Base-by-base conservation (phyloP, 2,113 vertebrate genomes). In the Lophochroa leadbeateri region DNA sequence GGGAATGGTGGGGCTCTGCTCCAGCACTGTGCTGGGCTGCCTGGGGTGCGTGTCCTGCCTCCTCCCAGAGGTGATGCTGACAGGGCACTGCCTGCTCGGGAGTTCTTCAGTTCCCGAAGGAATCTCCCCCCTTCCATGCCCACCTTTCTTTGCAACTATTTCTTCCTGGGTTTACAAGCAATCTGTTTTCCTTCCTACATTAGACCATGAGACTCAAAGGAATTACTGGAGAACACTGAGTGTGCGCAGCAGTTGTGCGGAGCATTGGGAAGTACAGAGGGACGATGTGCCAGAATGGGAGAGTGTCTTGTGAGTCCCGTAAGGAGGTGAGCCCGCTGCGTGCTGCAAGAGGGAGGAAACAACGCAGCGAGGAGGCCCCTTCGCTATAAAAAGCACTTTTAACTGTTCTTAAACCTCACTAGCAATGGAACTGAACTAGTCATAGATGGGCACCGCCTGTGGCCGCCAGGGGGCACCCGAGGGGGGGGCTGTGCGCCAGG, bases 201-300 rank as follows among this genome's bases (percentile, higher is more conserved):
- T 52, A 95, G 55, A 44, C 25, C 21, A 16, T 14, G 43, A 75
- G 46, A 58, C 21, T 44, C 28, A 15, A 43, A 27, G 84, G 84
- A 92, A 74, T 16, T 8, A 69, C 65, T 7, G 13, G 57, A 63
- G 63, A 77, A 91, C 69, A 53, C 23, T 33, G 8, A 5, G 23
- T 31, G 17, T 47, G 53, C 11, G 12, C 6, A 80, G 63, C 12
- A 61, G 7, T 7, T 63, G 13, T 24, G 31, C 0, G 0, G 47
- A 86, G 39, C 46, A 17, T 17, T 4, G 5, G 43, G 27, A 55
- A 93, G 57, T 43, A 49, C 27, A 18, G 8, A 37, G 10, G 41
- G 49, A 52, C 55, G 75, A 79, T 7, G 43, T 47, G 27, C 16
- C 25, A 35, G 29, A 82, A 57, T 5, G 16, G 24, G 12, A 57